Evolutionary conservation across 2,888 invertebrate species (phyloP), one percentile per base, ranked within the genome.

Genomic region (Drosophila kambysellisi): DNA sequence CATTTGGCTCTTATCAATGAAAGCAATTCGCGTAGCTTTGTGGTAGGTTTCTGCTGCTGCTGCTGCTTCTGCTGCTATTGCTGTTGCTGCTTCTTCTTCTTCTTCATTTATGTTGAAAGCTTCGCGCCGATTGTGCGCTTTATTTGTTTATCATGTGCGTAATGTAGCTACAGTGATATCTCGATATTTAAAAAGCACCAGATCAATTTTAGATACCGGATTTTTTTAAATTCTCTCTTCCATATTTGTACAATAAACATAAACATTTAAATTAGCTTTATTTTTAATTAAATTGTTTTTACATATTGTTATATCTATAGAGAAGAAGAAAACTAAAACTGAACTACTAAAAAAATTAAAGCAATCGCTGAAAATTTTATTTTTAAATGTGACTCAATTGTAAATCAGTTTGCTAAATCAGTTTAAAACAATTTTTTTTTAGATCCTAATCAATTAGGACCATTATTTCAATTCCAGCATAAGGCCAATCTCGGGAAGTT

Each of bases 1-100:
- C 76, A 65, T 59, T 74, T 9, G 58, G 35, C 41, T 53, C 75
- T 90, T 85, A 84, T 84, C 84, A 84, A 72, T 64, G 37, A 79
- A 88, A 74, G 70, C 69, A 83, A 58, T 66, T 74, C 54, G 54
- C 56, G 43, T 60, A 62, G 66, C 48, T 56, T 41, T 65, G 70
- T 82, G 78, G 76, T 88, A 56, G 59, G 66, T 79, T 79, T 70
- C 48, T 39, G 4, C 15, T 30, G 29, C 30, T 29, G 17, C 15
- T 30, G 29, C 39, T 29, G 17, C 29, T 53, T 33, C 43, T 48
- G 48, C 20, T 33, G 15, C 33, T 33, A 6, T n/a, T 53, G 33
- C 17, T 29, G 6, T 35, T 54, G 54, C 25, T 54, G 39, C 30
- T 63, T 37, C 37, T 56, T n/a, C 54, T 63, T 9, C 30, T 25